A percentile compares a stretch with the other conserved stretches of the same genome.
Evolutionary conservation across 1,140 invertebrate genomes (phyloP).

Genomic region (Popillia japonica): DNA sequence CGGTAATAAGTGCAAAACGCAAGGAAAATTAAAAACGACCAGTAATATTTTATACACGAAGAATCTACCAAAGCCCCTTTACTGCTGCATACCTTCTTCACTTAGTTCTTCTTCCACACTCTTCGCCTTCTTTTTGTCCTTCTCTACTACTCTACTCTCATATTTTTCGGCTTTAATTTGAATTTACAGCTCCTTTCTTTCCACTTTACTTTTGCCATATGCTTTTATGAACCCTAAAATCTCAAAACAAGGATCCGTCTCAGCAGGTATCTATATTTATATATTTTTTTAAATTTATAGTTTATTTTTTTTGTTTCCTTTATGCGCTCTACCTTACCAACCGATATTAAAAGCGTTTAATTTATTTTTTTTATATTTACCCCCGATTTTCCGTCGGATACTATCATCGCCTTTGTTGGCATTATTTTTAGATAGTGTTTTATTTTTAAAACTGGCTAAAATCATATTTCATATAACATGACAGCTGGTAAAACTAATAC

Average conservation of each 20-base stretch:
- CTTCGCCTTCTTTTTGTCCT: background rate
- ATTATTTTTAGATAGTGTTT: background rate
- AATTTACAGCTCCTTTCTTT: slow-evolving; percentile 12
- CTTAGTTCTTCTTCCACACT: background rate
- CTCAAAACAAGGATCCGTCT: slow-evolving; percentile 16
- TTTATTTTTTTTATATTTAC: too few species aligned
- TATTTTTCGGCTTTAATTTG: slow-evolving; percentile 31
- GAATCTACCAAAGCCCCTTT: slow-evolving; percentile 2
- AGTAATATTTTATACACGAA: slow-evolving; percentile 2
- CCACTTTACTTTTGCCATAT: slow-evolving; percentile 16
- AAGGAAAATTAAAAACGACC: slow-evolving; percentile 8
- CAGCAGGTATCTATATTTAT: slow-evolving; percentile 23
- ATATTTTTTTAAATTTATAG: slow-evolving; percentile 19
- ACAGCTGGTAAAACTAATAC: background rate
- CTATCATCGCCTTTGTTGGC: background rate
- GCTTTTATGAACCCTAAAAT: slow-evolving; percentile 22
- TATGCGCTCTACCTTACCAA: background rate
- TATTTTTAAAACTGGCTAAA: background rate
- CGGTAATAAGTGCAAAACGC: slow-evolving; percentile 20
- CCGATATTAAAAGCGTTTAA: background rate
- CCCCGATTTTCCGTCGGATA: background rate
- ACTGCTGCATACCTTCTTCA: slow-evolving; percentile 20
- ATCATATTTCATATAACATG: background rate
- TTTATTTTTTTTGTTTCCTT: slow-evolving; percentile 1
- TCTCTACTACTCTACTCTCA: slow-evolving; percentile 23